Evolutionary conservation across 2,113 vertebrate genomes (phyloP).

Genomic region (Malurus melanocephalus): DNA sequence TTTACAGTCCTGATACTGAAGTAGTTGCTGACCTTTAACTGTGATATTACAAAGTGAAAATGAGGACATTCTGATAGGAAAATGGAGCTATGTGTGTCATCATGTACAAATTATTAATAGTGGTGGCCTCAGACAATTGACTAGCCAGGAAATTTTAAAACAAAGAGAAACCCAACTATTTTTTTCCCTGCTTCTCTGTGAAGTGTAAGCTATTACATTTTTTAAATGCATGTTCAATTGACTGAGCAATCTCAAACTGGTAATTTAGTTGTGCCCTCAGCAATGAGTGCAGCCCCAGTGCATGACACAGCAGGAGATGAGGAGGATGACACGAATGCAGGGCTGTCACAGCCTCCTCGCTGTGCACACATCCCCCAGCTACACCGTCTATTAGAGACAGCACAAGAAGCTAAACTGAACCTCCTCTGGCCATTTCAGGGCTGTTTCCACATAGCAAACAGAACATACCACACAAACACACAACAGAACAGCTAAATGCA

Average conservation of each 20-base stretch:
- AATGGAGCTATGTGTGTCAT: neutral
- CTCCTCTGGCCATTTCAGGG: neutral
- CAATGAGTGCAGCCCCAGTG: neutral
- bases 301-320: neutral
- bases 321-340: accelerated
- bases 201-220: neutral
- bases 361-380: neutral
- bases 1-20: neutral
- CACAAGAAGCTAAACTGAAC: neutral
- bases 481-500: neutral
- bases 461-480: neutral
- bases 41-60: neutral
- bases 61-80: neutral
- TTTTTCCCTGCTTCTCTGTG: neutral
- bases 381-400: neutral
- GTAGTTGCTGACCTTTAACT: neutral
- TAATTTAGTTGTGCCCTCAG: neutral
- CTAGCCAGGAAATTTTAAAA: neutral
- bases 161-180: neutral
- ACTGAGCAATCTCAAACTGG: neutral
- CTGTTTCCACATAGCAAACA: neutral
- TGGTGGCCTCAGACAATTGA: neutral
- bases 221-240: neutral
- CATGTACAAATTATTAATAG: neutral
- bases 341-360: neutral